Percentiles rank a stretch among this genome's conserved stretches.
These are phyloP conservation scores for Mythimna impura DNA, from an alignment of 2,888 invertebrate species.

Conservation along the genomic window DNA sequence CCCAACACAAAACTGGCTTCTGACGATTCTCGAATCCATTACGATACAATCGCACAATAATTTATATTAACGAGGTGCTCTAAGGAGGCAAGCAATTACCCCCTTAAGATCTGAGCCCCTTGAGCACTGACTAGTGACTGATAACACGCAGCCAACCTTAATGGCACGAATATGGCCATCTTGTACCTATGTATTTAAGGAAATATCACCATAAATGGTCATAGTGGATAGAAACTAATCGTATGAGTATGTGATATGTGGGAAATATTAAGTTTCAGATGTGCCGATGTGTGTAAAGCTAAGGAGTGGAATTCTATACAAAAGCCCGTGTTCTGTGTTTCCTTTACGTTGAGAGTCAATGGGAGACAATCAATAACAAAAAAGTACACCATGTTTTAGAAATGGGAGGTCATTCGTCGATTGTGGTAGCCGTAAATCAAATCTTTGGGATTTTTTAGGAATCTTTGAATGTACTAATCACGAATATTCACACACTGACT, in stretches of 20 bases:
- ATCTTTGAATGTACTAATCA: too few relatives aligned
- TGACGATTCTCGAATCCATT: slow-evolving; percentile 4
- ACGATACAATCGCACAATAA: slow-evolving; percentile 59
- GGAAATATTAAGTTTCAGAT: neutral
- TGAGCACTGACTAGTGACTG: slow-evolving; percentile 56
- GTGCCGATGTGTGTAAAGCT: neutral
- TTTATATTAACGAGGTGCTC: slow-evolving; percentile 70
- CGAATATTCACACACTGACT: too few relatives aligned
- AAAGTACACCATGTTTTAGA: too few relatives aligned
- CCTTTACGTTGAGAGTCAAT: too few relatives aligned
- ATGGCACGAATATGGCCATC: slow-evolving; percentile 56
- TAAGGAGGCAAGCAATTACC: slow-evolving; percentile 68
- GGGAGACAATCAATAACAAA: too few relatives aligned
- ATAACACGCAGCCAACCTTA: slow-evolving; percentile 69
- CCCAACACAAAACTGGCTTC: slow-evolving; percentile 18
- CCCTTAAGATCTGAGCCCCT: slow-evolving; percentile 68
- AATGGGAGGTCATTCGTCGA: too few relatives aligned
- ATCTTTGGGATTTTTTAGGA: too few relatives aligned
- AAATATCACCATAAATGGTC: slow-evolving; percentile 60
- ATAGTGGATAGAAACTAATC: slow-evolving; percentile 30
- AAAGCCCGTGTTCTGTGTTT: neutral
- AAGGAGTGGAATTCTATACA: neutral
- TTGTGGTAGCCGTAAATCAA: too few relatives aligned
- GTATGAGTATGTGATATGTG: slow-evolving; percentile 29
- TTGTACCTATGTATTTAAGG: slow-evolving; percentile 54